Conservation (phyloP, 2,888 invertebrate species). For the Ophion costatus region DNA sequence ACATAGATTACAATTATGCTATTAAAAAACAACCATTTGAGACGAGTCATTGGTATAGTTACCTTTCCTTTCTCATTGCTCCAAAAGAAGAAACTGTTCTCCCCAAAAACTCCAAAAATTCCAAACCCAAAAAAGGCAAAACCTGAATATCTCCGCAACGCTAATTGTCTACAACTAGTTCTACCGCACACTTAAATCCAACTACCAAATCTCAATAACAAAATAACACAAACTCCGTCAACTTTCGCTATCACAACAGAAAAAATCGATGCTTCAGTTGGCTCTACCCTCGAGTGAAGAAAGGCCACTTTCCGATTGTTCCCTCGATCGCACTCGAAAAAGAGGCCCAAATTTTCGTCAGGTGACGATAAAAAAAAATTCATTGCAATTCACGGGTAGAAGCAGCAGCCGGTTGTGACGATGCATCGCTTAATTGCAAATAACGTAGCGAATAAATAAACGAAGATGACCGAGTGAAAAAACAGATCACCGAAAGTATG, state of each 20-base stretch:
- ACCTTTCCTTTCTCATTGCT: not conserved
- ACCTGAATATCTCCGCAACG: not conserved
- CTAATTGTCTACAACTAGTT: not conserved
- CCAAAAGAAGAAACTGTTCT: not conserved
- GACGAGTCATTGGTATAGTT: not conserved
- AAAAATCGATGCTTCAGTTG: not conserved
- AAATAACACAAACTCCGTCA: not conserved
- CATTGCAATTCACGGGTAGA: not conserved
- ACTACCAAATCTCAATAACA: not conserved
- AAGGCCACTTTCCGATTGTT: not conserved
- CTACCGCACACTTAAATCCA: not conserved
- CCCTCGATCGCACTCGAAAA: not conserved
- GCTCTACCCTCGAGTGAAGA: not conserved
- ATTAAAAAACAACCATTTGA: not conserved
- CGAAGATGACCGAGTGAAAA: not conserved
- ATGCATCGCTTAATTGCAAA: not conserved
- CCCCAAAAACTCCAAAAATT: not conserved
- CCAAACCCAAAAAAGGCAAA: not conserved
- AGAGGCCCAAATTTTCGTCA: not conserved
- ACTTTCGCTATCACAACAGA: not conserved
- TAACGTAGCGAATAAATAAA: not conserved
- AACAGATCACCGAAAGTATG: no score
- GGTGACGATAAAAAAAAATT: not conserved
- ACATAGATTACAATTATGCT: not conserved
- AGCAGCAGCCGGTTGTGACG: not conserved